phyloP scores from a whole-genome alignment of 2,113 vertebrate species.

The Pelecanoides urinatrix region DNA sequence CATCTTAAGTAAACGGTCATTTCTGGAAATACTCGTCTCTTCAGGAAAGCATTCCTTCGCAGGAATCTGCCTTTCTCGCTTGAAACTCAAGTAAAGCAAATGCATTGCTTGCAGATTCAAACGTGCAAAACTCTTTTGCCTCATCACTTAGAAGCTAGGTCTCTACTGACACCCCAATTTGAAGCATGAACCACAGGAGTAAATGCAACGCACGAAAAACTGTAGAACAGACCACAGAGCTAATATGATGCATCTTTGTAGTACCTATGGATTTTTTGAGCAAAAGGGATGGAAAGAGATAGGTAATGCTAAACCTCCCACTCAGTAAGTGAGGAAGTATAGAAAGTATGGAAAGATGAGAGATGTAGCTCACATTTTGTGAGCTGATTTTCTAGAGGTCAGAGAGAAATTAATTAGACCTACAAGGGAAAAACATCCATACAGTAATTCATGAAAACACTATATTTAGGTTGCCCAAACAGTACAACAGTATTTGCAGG shows the following conservation, averaged over 20 bases:
- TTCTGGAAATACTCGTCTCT: neutral
- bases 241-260: neutral
- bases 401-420: neutral
- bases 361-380: neutral
- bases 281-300: neutral
- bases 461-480: neutral
- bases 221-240: neutral
- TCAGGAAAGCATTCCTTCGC: neutral
- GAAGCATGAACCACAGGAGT: neutral
- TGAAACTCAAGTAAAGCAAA: neutral
- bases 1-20: neutral
- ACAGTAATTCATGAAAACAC: neutral
- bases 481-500: neutral
- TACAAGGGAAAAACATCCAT: neutral
- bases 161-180: neutral
- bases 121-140: neutral
- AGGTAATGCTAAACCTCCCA: neutral
- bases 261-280: neutral
- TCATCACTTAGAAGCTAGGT: neutral
- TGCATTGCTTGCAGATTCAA: neutral
- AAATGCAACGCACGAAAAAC: neutral
- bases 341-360: neutral
- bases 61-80: neutral
- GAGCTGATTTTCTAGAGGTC: neutral
- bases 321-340: neutral